These are phyloP conservation scores for Phaetusa simplex DNA, from an alignment of 2,113 vertebrate genomes.

Conservation along the genomic window DNA sequence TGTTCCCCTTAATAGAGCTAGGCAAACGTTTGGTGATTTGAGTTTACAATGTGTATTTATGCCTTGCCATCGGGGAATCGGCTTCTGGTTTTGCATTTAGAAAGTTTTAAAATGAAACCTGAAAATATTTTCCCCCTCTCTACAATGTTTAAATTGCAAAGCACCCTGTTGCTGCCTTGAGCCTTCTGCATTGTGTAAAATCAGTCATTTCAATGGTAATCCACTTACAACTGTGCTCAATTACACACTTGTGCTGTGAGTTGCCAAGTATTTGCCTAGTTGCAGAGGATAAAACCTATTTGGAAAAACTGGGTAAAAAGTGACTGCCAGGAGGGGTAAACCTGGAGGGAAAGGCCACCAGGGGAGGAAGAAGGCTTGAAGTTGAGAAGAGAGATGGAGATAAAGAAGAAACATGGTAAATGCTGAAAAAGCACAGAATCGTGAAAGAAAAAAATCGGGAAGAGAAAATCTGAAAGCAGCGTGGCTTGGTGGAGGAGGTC, in stretches of 20 bases:
- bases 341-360: background rate
- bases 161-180: conserved; percentile 58
- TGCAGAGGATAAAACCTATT: conserved; percentile 17
- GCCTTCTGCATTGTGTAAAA: conserved; percentile 33
- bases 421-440: background rate
- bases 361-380: background rate
- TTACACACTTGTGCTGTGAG: conserved; percentile 40
- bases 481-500: background rate
- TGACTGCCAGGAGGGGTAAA: background rate
- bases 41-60: conserved; percentile 48
- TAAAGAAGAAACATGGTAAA: background rate
- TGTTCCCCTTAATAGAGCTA: conserved; percentile 12
- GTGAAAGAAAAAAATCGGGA: background rate
- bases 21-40: conserved; percentile 31
- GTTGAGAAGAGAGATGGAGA: background rate
- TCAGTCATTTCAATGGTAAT: conserved; percentile 55
- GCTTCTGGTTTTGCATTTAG: conserved; percentile 28
- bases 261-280: conserved; percentile 46
- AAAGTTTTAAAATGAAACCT: conserved; percentile 58
- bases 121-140: conserved; percentile 40
- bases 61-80: conserved; percentile 26
- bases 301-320: background rate
- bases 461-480: background rate
- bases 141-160: conserved; percentile 46
- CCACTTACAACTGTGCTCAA: conserved; percentile 48